Evolutionary conservation across 1,140 invertebrate species (phyloP).

Genomic region (Sminthurides bifidus): DNA sequence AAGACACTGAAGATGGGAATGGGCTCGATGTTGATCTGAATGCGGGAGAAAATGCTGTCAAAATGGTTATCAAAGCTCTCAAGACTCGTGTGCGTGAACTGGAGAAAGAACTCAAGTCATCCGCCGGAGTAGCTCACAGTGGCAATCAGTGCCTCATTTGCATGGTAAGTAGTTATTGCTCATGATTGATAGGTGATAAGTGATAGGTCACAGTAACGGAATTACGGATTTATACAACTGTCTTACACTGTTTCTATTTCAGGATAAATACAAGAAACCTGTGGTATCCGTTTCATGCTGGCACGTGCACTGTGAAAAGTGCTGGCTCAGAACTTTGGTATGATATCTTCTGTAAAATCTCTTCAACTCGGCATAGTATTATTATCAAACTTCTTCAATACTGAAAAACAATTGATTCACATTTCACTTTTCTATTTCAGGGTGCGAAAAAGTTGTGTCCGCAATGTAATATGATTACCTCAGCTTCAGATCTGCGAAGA

Average conservation of each 20-base stretch:
- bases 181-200: too few species aligned
- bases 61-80: slow-evolving; percentile 54
- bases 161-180: slow-evolving; percentile 51
- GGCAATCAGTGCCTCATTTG: slow-evolving; percentile 74
- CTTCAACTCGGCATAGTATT: neutral
- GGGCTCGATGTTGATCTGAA: too few species aligned
- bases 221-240: too few species aligned
- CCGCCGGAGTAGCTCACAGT: slow-evolving; percentile 38
- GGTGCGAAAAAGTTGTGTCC: slow-evolving; percentile 85
- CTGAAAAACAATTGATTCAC: neutral
- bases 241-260: too few species aligned
- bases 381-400: neutral
- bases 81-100: slow-evolving; percentile 55
- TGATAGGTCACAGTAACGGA: too few species aligned
- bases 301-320: slow-evolving; percentile 90
- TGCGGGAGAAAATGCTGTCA: slow-evolving; percentile 11
- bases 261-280: slow-evolving; percentile 68
- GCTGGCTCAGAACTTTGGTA: slow-evolving; percentile 79
- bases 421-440: slow-evolving; percentile 38
- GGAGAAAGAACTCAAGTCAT: slow-evolving; percentile 41
- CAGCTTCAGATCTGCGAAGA: slow-evolving; percentile 67
- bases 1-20: too few species aligned
- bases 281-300: slow-evolving; percentile 89
- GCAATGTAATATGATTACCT: slow-evolving; percentile 88
- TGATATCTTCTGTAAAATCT: slow-evolving; percentile 32